phyloP scores from a whole-genome alignment of 2,113 vertebrate species.

The Sinocyclocheilus anshuiensis region DNA sequence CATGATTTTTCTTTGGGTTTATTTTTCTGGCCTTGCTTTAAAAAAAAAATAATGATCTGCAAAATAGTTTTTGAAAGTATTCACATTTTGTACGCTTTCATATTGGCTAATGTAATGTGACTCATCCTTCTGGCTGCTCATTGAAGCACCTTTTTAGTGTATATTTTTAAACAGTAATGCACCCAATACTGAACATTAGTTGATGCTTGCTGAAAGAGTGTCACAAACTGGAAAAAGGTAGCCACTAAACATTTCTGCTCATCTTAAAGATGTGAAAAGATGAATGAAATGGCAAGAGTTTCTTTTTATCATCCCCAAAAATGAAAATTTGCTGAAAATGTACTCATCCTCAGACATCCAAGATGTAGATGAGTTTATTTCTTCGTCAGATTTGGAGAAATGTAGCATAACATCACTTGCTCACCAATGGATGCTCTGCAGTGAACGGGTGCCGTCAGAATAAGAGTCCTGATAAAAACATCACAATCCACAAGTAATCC shows the following conservation, averaged over 20 bases:
- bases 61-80: conserved; percentile 94
- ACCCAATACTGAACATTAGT: conserved; percentile 84
- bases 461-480: too few relatives aligned
- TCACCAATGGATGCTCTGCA: too few relatives aligned
- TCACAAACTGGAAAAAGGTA: background rate
- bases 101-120: conserved; percentile 96
- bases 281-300: background rate
- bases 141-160: conserved; percentile 96
- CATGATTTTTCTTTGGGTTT: conserved; percentile 75
- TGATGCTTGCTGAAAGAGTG: conserved; percentile 84
- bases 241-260: background rate
- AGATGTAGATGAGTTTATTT: too few relatives aligned
- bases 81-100: conserved; percentile 99
- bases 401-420: too few relatives aligned
- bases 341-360: background rate
- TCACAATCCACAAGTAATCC: too few relatives aligned
- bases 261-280: conserved; percentile 67
- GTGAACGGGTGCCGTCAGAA: too few relatives aligned
- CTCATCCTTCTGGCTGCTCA: conserved; percentile 97
- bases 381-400: too few relatives aligned
- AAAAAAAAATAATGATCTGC: conserved; percentile 83
- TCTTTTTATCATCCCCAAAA: too few relatives aligned
- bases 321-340: background rate
- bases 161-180: conserved; percentile 96
- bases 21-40: conserved; percentile 89